These are phyloP conservation scores for Emberiza fucata DNA, from an alignment of 2,113 vertebrate genomes.

Conservation along the genomic window DNA sequence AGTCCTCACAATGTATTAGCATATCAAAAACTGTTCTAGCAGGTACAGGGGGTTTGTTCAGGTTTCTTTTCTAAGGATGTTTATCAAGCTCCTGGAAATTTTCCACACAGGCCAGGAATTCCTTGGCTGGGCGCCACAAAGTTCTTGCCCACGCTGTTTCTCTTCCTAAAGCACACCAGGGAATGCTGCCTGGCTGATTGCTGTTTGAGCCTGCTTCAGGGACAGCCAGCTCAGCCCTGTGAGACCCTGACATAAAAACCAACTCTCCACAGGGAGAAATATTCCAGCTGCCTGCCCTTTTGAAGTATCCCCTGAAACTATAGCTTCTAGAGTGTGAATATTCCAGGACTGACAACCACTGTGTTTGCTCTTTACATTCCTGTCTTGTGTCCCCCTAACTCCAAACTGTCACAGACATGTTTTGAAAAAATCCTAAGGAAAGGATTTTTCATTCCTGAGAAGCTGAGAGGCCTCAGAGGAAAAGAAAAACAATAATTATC, in stretches of 20 bases:
- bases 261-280: background rate
- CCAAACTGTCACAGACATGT: background rate
- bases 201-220: background rate
- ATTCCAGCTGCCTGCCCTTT: background rate
- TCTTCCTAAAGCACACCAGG: background rate
- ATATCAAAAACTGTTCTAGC: background rate
- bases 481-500: too few species aligned
- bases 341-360: background rate
- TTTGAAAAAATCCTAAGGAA: too few species aligned
- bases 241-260: background rate
- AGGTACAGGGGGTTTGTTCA: background rate
- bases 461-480: too few species aligned
- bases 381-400: background rate
- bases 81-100: background rate
- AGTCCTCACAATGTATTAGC: background rate
- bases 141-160: background rate
- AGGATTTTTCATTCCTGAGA: too few species aligned
- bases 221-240: background rate
- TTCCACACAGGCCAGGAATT: background rate
- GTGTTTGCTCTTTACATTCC: fast-evolving
- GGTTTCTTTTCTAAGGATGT: background rate
- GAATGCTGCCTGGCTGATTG: background rate
- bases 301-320: background rate
- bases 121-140: background rate
- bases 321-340: background rate